These are phyloP conservation scores for Spilosoma lubricipeda DNA, from an alignment of 2,888 invertebrate species.

Conservation along the genomic window DNA sequence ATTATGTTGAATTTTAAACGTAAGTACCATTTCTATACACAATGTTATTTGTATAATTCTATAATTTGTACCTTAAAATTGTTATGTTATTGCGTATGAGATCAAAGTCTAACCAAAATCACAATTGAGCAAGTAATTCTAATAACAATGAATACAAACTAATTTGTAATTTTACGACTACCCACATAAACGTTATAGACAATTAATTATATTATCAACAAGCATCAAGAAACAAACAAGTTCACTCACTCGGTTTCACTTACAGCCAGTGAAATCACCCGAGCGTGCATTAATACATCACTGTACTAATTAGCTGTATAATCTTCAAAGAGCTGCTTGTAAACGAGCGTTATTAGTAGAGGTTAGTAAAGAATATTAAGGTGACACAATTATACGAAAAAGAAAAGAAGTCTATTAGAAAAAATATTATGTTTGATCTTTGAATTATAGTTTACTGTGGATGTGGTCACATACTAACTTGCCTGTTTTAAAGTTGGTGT, in stretches of 20 bases:
- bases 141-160: neutral
- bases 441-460: neutral
- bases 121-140: neutral
- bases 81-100: neutral
- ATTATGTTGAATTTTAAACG: neutral
- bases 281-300: constrained; percentile 65
- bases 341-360: constrained; percentile 32
- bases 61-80: neutral
- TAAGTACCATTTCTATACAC: neutral
- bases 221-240: constrained; percentile 26
- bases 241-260: constrained; percentile 63
- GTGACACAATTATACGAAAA: neutral
- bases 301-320: constrained; percentile 65
- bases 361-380: constrained; percentile 17
- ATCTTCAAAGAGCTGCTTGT: constrained; percentile 48
- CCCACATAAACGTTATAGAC: constrained; percentile 7
- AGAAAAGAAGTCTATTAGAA: no score
- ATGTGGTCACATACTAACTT: no score
- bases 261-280: constrained; percentile 57
- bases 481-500: neutral
- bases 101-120: neutral
- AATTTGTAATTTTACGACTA: neutral
- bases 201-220: constrained; percentile 12
- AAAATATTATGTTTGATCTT: no score
- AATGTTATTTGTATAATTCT: neutral